Percentiles rank a stretch among this genome's conserved stretches.
Evolutionary conservation across 2,113 vertebrate species (phyloP).

Genomic region (Budorcas taxicolor): DNA sequence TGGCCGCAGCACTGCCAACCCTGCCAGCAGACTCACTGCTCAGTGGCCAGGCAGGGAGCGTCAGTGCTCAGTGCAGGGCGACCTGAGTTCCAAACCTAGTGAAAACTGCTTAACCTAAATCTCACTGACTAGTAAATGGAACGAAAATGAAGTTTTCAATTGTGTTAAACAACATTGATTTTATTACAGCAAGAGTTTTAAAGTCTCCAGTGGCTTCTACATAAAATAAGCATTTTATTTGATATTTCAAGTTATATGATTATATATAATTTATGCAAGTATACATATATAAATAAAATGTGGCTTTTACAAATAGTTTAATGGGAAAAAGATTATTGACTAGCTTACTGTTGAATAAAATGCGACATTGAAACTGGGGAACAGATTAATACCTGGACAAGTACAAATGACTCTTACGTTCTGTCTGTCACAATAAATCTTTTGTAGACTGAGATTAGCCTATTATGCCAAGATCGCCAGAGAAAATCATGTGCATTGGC

Average conservation of each 20-base stretch:
- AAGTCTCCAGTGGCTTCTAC: background rate
- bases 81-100: background rate
- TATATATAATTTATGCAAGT: background rate
- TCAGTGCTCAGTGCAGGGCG: background rate
- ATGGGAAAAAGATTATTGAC: background rate
- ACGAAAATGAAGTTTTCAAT: background rate
- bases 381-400: slow-evolving; percentile 5
- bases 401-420: background rate
- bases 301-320: background rate
- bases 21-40: background rate
- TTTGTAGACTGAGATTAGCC: background rate
- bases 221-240: background rate
- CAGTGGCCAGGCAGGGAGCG: background rate
- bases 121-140: background rate
- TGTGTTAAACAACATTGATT: background rate
- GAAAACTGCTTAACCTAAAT: background rate
- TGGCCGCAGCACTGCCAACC: background rate
- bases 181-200: background rate
- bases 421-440: background rate
- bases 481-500: background rate
- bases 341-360: slow-evolving; percentile 3
- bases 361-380: background rate
- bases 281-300: background rate
- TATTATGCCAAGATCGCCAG: background rate
- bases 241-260: background rate